phyloP scores from a whole-genome alignment of 2,113 vertebrate genomes.

The Passer montanus region DNA sequence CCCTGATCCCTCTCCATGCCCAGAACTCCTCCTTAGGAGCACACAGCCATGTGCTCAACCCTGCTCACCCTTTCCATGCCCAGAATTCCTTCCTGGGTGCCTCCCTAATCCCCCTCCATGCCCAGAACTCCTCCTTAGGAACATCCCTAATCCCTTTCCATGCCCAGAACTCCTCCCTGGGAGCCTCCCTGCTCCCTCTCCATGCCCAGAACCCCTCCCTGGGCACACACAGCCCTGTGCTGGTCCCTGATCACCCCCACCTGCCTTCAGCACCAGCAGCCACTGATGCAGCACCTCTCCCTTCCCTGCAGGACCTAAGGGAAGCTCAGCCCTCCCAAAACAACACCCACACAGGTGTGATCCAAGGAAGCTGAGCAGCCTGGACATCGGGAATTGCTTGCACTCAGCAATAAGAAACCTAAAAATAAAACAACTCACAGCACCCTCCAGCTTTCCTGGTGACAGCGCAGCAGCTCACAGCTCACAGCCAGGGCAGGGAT shows the following conservation, averaged over 20 bases:
- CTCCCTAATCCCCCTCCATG: neutral
- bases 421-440: slow-evolving; percentile 40
- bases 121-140: neutral
- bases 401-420: neutral
- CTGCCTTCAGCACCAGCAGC: neutral
- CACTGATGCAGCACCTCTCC: neutral
- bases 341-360: fast-evolving
- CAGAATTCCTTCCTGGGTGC: too few species aligned
- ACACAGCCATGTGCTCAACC: too few species aligned
- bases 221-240: neutral
- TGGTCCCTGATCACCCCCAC: neutral
- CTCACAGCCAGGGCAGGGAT: neutral
- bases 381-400: neutral
- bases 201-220: too few species aligned
- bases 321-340: neutral
- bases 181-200: neutral
- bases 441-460: neutral
- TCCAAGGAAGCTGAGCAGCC: neutral
- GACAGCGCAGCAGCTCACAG: neutral
- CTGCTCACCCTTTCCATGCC: too few species aligned
- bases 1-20: neutral
- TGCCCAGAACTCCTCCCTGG: neutral
- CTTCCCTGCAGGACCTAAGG: neutral
- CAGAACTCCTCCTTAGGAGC: too few species aligned
- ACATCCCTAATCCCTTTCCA: too few species aligned